Base-by-base conservation (phyloP, 2,797 vertebrate species). In the Gymnoscopelus microlampas region DNA sequence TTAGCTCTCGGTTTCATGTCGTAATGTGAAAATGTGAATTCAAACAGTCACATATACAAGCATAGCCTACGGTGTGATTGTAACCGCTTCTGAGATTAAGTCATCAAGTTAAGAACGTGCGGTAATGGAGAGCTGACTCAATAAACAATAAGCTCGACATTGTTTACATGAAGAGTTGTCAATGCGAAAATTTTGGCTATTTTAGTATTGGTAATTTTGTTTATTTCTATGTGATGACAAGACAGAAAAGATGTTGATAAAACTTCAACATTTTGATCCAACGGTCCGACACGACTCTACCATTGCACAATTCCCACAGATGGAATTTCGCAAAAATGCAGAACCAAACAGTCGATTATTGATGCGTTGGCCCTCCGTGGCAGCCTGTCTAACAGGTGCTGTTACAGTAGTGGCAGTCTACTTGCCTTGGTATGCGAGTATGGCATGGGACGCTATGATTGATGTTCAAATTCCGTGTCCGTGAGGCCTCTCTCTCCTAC, bases 11-110 rank as follows among this genome's bases (percentile, higher is more conserved):
- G 78, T 56, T 48, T 80, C 60, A 58, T 68, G 62, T 83, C 68
- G 71, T 68, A 60, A 85, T 77, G 78, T 85, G 70, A 80, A 86
- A 87, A 83, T 83, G 82, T 86, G 77, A 88, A 87, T 58, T 56
- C 15, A 64, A 56, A 77, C 57, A 61, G 58, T 71, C 35, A 70
- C 65, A 61, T 47, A 62, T 24, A 19, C 53, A 13, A 11, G 44
- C 53, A 2, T 57, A 67, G 66, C 70, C 57, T 69, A 64, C 11
- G 66, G 64, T 78, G 69, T 78, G 82, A 88, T 79, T 82, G 82
- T 82, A 69, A 82, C 60, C 59, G 71, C 78, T 81, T 60, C 23
- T 75, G 53, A 80, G 76, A 79, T 75, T 57, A 69, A 66, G 69
- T 70, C 74, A 74, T 80, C 60, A 67, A 75, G 59, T 60, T 65